Evolutionary conservation across 2,113 vertebrate genomes (phyloP).

Genomic region (Pseudonaja textilis): DNA sequence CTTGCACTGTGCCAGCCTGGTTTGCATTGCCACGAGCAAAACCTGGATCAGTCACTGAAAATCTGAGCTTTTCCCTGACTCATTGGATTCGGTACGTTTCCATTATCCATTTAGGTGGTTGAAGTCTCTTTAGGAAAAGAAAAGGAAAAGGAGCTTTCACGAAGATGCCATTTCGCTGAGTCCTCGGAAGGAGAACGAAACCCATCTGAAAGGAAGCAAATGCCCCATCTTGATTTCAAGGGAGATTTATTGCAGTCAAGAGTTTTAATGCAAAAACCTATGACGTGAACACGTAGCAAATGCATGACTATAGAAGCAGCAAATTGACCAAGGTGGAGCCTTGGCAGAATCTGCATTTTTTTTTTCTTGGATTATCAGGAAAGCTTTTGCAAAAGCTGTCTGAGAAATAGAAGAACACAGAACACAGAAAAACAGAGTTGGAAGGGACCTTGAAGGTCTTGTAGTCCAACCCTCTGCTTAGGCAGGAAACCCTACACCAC

Average conservation of each 20-base stretch:
- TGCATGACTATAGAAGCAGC: not conserved
- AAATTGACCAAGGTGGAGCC: accelerated
- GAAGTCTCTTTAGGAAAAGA: constrained; percentile 9
- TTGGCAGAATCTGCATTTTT: not conserved
- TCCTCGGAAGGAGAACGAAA: constrained; percentile 16
- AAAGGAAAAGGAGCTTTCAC: not conserved
- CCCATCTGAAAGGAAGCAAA: not conserved
- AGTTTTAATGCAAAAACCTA: not conserved
- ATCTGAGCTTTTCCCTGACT: constrained; percentile 38
- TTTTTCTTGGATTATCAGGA: not conserved
- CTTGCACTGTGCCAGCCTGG: constrained; percentile 30
- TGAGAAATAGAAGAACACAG: not conserved
- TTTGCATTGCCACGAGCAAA: constrained; percentile 49
- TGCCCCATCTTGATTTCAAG: not conserved
- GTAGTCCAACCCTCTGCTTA: too few species aligned
- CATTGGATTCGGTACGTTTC: not conserved
- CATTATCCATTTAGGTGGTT: not conserved
- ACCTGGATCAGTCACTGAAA: constrained; percentile 44
- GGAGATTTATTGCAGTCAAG: constrained; percentile 18
- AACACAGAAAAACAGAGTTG: too few species aligned
- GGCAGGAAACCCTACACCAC: too few species aligned
- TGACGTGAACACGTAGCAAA: accelerated
- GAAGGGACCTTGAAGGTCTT: too few species aligned
- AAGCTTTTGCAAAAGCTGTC: not conserved
- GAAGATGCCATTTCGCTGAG: not conserved